Evolutionary conservation across 35 echinoderm and acorn worm genomes (phyloP), one percentile per base, ranked within the genome.

Genomic region (Patiria miniata): DNA sequence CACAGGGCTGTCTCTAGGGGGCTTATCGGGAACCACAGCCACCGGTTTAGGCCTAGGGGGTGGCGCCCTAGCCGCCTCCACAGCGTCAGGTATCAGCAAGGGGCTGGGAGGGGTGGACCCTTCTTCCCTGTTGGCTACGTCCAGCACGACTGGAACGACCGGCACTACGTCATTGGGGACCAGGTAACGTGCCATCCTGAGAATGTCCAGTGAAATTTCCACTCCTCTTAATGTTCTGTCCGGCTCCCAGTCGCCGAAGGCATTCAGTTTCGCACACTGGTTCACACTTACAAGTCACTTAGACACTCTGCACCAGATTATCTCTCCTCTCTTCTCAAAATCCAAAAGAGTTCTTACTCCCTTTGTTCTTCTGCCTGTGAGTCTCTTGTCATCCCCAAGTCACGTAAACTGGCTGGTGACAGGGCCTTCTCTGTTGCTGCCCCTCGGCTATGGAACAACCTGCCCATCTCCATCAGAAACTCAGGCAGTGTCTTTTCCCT

Each of bases 71-170:
- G 51, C 85, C 28, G 32, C 42, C 32, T 9, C 38, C 51, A 65
- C 88, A 68, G 61, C 42, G 42, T 47, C 42, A 12, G 42, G 42
- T 12, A 47, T 80, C 15, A 90, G 81, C 60, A 76, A 77, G 18
- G 88, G 88, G 21, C 88, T 90, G 16, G 88, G 88, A 77, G 88
- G 88, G 32, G 81, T 90, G 14, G 81, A 90, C 52, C 88, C 88
- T 16, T 83, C 81, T 77, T 76, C 88, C 37, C 40, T 47, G 42
- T 12, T 90, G 21, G 42, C 88, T 22, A 84, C 80, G 1, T 90
- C 88, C 32, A 82, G 37, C 36, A 61, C 88, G 5, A 56, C 39
- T 1, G 42, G 42, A 77, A 83, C 80, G 1, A 52, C 80, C 33
- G 81, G 76, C 30, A 90, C 81, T 26, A 57, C 39, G 18, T 77